These are phyloP conservation scores for Beroe ovata DNA, from an alignment of 37 sponge, comb jelly and placozoan genomes.

Conservation along the genomic window DNA sequence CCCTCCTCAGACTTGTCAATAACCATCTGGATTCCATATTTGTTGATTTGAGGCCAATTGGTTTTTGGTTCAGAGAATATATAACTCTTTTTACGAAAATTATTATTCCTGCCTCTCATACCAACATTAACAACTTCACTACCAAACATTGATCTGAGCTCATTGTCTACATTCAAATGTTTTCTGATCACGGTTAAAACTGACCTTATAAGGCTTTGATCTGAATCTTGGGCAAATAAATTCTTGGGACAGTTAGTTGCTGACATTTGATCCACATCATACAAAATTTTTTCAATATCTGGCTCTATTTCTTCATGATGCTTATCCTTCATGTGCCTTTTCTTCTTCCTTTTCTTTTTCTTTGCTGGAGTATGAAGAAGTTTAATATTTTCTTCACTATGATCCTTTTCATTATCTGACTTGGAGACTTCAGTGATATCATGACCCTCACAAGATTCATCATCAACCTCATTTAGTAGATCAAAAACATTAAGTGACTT, in stretches of 20 bases:
- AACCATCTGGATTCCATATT: constrained; percentile 59
- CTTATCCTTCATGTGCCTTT: not conserved
- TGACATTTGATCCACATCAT: constrained; percentile 8
- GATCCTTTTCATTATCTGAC: not conserved
- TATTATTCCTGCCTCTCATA: not conserved
- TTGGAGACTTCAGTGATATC: not conserved
- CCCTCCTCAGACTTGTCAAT: not conserved
- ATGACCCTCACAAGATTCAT: not conserved
- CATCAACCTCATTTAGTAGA: not conserved
- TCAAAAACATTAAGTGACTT: constrained; percentile 45
- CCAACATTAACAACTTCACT: constrained; percentile 72
- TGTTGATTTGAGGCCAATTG: constrained; percentile 46
- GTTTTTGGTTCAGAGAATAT: constrained; percentile 26
- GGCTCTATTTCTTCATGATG: not conserved
- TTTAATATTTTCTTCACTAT: too few species aligned
- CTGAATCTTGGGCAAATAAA: not conserved
- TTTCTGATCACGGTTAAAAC: not conserved
- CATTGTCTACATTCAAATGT: constrained; percentile 83
- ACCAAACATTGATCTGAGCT: constrained; percentile 92
- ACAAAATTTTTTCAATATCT: not conserved
- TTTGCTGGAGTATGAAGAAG: too few species aligned
- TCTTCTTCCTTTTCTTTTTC: constrained; percentile 15
- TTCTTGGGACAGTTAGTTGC: not conserved
- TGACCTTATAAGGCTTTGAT: not conserved
- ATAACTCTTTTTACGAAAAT: constrained; percentile 26